A percentile compares a stretch with the other conserved stretches of the same genome.
Evolutionary conservation across 23 tunicate genomes (phyloP).

Genomic region (Phallusia fumigata): DNA sequence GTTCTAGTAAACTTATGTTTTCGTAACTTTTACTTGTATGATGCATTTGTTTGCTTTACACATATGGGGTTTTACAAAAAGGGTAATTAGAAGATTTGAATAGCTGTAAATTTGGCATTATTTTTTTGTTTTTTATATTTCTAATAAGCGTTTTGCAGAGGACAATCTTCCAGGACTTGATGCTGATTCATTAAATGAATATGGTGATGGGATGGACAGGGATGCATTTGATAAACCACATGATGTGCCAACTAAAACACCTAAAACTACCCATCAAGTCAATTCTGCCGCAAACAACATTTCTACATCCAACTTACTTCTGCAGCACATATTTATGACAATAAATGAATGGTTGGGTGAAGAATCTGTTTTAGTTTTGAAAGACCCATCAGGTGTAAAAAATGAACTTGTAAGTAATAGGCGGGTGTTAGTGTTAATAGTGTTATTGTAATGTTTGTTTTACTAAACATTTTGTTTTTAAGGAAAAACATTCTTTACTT

Average conservation of each 20-base stretch:
- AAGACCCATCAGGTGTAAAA: not conserved
- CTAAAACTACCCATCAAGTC: no score
- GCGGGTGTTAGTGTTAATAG: no score
- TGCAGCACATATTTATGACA: not conserved
- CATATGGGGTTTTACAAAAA: no score
- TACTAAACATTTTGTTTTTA: not conserved
- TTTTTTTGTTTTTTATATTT: no score
- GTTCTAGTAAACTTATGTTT: no score
- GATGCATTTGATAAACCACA: no score
- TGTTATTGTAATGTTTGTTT: not conserved
- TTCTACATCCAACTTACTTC: not conserved
- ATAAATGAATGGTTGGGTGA: not conserved
- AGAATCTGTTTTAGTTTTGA: not conserved
- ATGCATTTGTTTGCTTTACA: no score
- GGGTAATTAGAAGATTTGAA: no score
- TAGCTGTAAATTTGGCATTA: no score
- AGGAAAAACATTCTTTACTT: not conserved
- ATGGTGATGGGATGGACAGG: not conserved
- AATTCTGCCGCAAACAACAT: no score
- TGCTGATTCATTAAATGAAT: not conserved
- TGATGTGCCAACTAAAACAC: no score
- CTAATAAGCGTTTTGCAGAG: not conserved
- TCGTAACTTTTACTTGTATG: no score
- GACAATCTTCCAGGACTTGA: not conserved
- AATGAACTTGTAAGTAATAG: not conserved